Evolutionary conservation across 2,113 vertebrate genomes (phyloP).

Genomic region (Cettia cetti): DNA sequence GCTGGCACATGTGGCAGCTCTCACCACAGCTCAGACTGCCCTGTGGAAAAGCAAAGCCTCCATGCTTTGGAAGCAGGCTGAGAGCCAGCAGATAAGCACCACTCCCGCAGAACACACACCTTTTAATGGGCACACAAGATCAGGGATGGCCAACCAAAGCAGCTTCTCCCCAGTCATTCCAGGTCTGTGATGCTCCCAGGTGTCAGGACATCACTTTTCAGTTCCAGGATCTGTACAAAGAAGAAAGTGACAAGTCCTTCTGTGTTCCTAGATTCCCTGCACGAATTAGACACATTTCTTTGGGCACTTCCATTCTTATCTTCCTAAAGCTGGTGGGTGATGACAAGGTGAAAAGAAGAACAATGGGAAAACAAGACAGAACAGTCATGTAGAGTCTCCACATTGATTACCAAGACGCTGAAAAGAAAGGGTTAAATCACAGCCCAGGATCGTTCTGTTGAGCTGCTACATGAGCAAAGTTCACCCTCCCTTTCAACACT

Average conservation of each 20-base stretch:
- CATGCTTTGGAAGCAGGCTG: background rate
- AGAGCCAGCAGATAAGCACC: background rate
- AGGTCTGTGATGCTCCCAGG: background rate
- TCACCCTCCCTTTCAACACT: background rate
- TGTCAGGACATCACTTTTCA: background rate
- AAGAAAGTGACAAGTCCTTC: background rate
- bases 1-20: background rate
- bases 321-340: background rate
- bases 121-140: background rate
- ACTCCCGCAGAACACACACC: background rate
- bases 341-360: background rate
- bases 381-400: accelerated
- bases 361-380: background rate
- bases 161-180: background rate
- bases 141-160: background rate
- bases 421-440: background rate
- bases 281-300: accelerated
- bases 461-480: background rate
- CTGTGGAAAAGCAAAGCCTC: background rate
- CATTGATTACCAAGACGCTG: accelerated
- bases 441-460: background rate
- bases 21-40: background rate
- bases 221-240: background rate
- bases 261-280: background rate
- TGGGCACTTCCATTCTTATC: background rate